A percentile compares a stretch with the other conserved stretches of the same genome.
Conservation (phyloP, 2,888 invertebrate genomes). For the Ichneumoninae sp. region DNA sequence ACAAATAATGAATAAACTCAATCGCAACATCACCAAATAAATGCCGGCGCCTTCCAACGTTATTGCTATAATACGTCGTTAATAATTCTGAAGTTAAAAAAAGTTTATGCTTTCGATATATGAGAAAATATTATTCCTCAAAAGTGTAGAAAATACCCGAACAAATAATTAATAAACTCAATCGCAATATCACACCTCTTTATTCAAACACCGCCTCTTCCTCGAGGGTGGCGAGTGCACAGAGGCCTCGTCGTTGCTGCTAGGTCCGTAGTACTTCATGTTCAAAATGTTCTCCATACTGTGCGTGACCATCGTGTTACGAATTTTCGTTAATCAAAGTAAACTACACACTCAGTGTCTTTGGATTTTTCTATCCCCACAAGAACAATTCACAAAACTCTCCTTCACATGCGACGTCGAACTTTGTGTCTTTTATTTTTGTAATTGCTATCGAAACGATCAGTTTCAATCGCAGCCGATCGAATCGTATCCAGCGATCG, state of each 20-base stretch:
- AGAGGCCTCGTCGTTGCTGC: constrained; percentile 73
- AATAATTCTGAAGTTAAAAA: constrained; percentile 1
- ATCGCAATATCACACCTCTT: constrained; percentile 80
- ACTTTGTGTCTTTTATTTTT: not conserved
- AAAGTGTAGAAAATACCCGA: not conserved
- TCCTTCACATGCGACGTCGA: constrained; percentile 2
- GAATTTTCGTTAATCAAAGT: not conserved
- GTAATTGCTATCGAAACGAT: not conserved
- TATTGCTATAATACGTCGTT: constrained; percentile 7
- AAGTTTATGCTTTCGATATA: not conserved
- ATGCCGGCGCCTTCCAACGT: constrained; percentile 5
- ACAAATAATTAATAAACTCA: not conserved
- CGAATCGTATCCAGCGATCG: not conserved
- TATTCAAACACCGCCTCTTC: constrained; percentile 81
- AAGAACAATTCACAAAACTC: constrained; percentile 2
- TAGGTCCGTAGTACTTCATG: constrained; percentile 81
- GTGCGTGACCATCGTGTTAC: constrained; percentile 80
- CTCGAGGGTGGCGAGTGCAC: constrained; percentile 77
- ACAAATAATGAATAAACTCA: not conserved
- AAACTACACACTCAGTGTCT: not conserved
- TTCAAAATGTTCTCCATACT: constrained; percentile 83
- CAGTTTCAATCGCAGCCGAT: constrained; percentile 1
- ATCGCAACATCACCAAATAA: constrained; percentile 69
- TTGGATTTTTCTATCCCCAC: constrained; percentile 8
- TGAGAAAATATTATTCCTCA: not conserved